These are phyloP conservation scores for Euleptes europaea DNA, from an alignment of 2,113 vertebrate genomes.

Conservation along the genomic window DNA sequence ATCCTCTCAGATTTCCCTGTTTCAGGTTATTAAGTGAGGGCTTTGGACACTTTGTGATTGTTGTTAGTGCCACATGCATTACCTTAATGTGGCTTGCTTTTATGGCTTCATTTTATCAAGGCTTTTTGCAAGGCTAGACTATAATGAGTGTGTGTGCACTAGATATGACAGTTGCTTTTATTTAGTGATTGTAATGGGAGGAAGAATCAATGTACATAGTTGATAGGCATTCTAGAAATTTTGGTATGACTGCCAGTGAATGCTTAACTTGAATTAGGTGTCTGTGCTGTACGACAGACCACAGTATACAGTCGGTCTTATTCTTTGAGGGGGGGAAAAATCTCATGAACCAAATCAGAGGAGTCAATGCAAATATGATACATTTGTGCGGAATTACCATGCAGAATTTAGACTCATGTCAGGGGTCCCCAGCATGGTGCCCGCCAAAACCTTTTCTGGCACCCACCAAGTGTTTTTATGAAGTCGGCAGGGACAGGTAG, in stretches of 20 bases:
- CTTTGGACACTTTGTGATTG: neutral
- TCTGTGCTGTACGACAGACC: neutral
- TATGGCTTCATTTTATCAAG: neutral
- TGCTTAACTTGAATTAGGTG: neutral
- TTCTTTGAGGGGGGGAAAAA: neutral
- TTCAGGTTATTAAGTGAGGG: neutral
- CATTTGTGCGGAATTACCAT: neutral
- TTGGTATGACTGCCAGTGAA: neutral
- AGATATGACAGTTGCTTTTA: neutral
- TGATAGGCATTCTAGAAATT: neutral
- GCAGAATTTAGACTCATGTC: too few relatives aligned
- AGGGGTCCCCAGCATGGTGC: too few relatives aligned
- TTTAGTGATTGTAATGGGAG: neutral
- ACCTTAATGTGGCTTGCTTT: neutral
- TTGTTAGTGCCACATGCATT: neutral
- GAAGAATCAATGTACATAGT: neutral
- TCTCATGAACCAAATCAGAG: neutral
- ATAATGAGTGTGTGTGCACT: neutral
- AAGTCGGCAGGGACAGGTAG: too few relatives aligned
- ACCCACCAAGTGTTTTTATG: too few relatives aligned
- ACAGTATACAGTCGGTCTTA: neutral
- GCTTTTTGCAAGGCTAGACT: fast-evolving
- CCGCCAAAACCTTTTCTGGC: too few relatives aligned
- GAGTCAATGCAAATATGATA: neutral
- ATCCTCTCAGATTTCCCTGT: constrained; percentile 29